Base-by-base conservation (phyloP, 2,797 vertebrate genomes). In the Cichlasoma orientale region DNA sequence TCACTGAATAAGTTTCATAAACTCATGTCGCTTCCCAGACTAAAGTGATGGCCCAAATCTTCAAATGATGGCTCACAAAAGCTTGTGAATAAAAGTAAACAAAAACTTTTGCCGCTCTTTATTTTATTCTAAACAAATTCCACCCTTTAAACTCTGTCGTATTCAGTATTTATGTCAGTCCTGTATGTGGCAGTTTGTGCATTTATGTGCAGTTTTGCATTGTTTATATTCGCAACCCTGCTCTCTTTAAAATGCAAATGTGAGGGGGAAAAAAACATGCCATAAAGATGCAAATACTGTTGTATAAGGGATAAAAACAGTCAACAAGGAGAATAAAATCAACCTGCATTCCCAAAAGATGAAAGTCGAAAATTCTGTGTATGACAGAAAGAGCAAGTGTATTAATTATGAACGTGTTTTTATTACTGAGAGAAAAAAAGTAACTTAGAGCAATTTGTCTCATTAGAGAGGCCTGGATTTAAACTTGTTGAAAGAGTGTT, bases 391-490 rank as follows among this genome's bases (percentile, higher is more conserved):
- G 31, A 54, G 7, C 52, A 13, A 50, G 21, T 77, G 69, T 73
- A 79, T 16, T 70, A 58, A 56, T 70, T 58, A 36, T 50, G 25
- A 57, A 54, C 70, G 72, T 77, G 59, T 80, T 83, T 82, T 82
- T 54, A 80, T 53, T 68, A 36, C n/a, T 12, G 27, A 52, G 21
- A 56, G 77, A 47, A 50, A 66, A 66, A 66, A 50, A 44, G 12
- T 12, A 83, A 83, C 75, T 41, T 75, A 56, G 4, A 74, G 47
- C 77, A 74, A 73, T 88, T 86, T 86, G 80, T 90, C 76, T 88
- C 78, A 86, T 90, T 89, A 88, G 80, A 83, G 79, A 70, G 77
- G 74, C 53, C 78, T 75, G 84, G 74, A 83, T 88, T 81, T 85
- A 83, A 82, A 86, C 36, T 75, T 82, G 84, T 55, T 83, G 81